Base-by-base conservation (phyloP, 2,797 vertebrate species). In the Antennarius maculatus region DNA sequence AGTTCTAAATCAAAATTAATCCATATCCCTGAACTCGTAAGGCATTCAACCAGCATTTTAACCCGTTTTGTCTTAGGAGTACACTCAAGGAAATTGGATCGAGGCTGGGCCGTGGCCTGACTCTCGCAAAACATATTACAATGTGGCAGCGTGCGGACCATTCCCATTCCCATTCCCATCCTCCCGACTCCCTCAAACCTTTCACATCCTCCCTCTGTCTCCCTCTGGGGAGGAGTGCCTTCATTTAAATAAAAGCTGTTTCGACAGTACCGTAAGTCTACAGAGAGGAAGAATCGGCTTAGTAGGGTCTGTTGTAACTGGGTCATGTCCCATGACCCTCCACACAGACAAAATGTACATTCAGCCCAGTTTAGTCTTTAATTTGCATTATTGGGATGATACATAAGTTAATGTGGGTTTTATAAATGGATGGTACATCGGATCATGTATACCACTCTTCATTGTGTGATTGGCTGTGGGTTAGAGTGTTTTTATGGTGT, bases 181-280 rank as follows among this genome's bases (percentile, higher is more conserved):
- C 28, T 42, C 14, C 18, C 15, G 13, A 3, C 52, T 5, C 48
- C 43, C 53, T 6, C 18, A 13, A 42, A 51, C 62, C 63, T 62
- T 51, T 41, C 16, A 66, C 56, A 50, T 5, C 18, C 42, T 7
- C 18, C 31, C 57, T 57, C 42, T 34, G 47, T 17, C 46, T 10
- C 14, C 27, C 60, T 69, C 54, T 3, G 7, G 23, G 52, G 66
- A 69, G 10, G 52, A 69, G 14, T 49, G 47, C 13, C 47, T 71
- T 66, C 49, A 54, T 74, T 78, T 83, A 54, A 77, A 78, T 74
- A 67, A 80, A 81, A 76, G 63, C 62, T 79, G 57, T n/a, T 53
- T 4, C 7, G 0, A 55, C 63, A 52, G 61, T 48, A 56, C 50
- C 74, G 54, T 56, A 61, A 17, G 42, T 63, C 54, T 43, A 13